Base-by-base conservation (phyloP, 2,888 invertebrate species). In the Agonopterix arenella region DNA sequence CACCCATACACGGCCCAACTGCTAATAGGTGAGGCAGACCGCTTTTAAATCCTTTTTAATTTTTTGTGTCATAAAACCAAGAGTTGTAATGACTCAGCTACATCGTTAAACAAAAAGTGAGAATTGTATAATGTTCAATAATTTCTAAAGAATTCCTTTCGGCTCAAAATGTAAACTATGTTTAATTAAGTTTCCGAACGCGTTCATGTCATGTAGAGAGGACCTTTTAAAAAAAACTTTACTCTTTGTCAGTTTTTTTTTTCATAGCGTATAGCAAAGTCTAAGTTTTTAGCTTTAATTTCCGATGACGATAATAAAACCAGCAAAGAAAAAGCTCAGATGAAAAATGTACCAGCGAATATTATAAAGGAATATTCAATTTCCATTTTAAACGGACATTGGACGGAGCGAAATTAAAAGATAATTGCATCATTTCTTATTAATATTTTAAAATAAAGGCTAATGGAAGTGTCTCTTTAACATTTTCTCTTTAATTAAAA, bases 1-100 rank as follows among this genome's bases (percentile, higher is more conserved):
- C 73, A 57, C 74, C 71, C 75, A 77, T 75, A 74, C 74, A 78
- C 69, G 60, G 66, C 56, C 63, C 68, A 73, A 68, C 68, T 63
- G 68, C 74, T 79, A 81, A 82, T 81, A 80, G 79, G 73, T 65
- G 70, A 76, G 73, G 66, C 72, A 64, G 71, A 66, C 50, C 63
- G 62, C 60, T 66, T 64, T 58, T 62, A 57, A 70, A 63, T 66
- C 64, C 70, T 66, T 66, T 71, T 72, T 44, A 54, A 61, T 4
- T 11, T 47, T 61, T 58, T 43, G 13, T 11, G 11, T 11, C 43
- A 11, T 11, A 55, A 60, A 55, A 40, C 10, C 40, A n/a, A 40
- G 9, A 40, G 10, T 40, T n/a, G n/a, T 40, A 4, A 40, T 40
- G 40, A n/a, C n/a, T 40, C 40, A 40, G 28, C 28, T 28, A 5